Evolutionary conservation across 2,113 vertebrate genomes (phyloP).

Genomic region (Platysteira castanea): DNA sequence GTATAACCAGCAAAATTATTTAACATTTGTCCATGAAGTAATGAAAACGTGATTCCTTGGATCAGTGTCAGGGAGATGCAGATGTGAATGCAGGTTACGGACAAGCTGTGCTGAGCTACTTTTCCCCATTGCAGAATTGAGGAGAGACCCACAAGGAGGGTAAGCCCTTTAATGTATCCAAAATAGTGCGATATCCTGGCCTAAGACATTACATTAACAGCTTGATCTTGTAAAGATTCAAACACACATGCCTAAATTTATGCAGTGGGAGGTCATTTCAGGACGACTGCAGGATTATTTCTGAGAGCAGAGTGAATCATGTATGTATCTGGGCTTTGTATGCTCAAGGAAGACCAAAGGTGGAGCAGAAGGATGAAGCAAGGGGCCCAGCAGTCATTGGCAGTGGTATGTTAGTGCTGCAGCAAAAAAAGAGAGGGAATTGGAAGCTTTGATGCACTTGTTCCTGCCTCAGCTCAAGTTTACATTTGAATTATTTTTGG

Average conservation of each 20-base stretch:
- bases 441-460: neutral
- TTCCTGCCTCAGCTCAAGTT: neutral
- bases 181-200: neutral
- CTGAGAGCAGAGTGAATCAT: slow-evolving; percentile 13
- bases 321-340: neutral
- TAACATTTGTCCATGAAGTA: neutral
- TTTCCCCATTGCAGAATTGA: neutral
- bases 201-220: neutral
- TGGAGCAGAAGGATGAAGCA: neutral
- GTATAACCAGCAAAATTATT: neutral
- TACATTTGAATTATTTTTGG: neutral
- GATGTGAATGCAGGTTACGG: neutral
- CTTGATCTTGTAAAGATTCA: slow-evolving; percentile 24
- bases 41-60: neutral
- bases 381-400: neutral
- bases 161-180: neutral
- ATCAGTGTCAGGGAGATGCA: neutral
- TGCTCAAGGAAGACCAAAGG: neutral
- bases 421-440: neutral
- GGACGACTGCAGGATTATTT: neutral
- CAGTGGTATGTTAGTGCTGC: neutral
- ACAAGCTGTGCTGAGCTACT: neutral
- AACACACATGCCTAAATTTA: slow-evolving; percentile 12
- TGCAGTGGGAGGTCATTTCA: slow-evolving; percentile 26
- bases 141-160: neutral